Evolutionary conservation across 1,140 invertebrate species (phyloP).

Genomic region (Eupristina koningsbergeri): DNA sequence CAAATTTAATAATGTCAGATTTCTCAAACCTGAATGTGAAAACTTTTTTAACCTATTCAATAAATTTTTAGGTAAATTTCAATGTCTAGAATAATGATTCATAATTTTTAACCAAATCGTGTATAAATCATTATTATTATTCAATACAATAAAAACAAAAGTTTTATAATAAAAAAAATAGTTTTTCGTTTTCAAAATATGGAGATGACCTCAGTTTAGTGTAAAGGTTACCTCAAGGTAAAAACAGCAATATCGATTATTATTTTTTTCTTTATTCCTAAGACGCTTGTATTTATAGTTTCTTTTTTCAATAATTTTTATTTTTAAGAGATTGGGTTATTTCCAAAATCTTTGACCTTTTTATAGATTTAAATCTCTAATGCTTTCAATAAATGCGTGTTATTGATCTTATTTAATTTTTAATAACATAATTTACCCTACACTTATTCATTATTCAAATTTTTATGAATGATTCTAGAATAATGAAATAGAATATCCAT

Average conservation of each 20-base stretch:
- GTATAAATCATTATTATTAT: neutral
- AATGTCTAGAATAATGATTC: neutral
- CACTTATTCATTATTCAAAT: too few relatives aligned
- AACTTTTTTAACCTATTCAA: neutral
- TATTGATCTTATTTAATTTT: too few relatives aligned
- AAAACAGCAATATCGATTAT: neutral
- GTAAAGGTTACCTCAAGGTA: conserved; percentile 1
- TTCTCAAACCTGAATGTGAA: neutral
- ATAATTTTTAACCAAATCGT: neutral
- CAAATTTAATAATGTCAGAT: neutral
- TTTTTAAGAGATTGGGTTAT: neutral
- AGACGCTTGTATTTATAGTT: conserved; percentile 4
- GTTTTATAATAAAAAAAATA: neutral
- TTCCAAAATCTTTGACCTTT: neutral
- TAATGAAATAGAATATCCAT: too few relatives aligned
- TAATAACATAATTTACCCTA: too few relatives aligned
- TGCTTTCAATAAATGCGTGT: too few relatives aligned
- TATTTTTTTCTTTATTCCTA: conserved; percentile 2
- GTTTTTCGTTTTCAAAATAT: neutral
- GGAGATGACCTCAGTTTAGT: neutral
- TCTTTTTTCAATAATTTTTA: neutral
- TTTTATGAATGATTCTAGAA: too few relatives aligned
- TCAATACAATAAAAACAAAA: neutral
- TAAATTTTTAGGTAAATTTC: neutral
- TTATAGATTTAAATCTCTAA: too few relatives aligned